These are phyloP conservation scores for Galbula dea DNA, from an alignment of 2,113 vertebrate species.

Conservation along the genomic window DNA sequence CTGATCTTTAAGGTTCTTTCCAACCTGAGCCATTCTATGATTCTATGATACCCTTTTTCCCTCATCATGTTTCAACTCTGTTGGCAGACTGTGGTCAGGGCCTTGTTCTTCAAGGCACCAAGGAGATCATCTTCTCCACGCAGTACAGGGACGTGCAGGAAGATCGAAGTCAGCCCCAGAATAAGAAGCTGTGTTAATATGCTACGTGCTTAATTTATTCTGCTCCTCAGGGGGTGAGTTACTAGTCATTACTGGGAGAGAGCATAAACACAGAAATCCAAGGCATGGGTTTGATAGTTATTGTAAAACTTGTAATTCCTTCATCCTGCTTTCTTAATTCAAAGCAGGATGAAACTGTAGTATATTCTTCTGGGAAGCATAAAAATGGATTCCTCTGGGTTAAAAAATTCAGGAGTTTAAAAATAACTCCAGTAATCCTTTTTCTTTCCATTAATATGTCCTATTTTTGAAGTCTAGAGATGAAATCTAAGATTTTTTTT, in stretches of 20 bases:
- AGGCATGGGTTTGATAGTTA: neutral
- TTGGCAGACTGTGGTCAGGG: neutral
- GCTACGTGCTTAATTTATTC: constrained; percentile 18
- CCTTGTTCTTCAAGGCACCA: neutral
- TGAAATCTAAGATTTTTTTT: neutral
- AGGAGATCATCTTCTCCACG: neutral
- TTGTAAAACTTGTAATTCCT: constrained; percentile 39
- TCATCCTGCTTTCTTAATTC: constrained; percentile 51
- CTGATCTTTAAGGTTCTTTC: too few relatives aligned
- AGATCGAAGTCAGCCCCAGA: neutral
- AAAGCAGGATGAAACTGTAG: constrained; percentile 26
- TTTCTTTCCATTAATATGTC: constrained; percentile 15
- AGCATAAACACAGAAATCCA: constrained; percentile 24
- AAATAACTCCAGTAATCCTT: constrained; percentile 52
- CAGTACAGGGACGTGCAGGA: neutral
- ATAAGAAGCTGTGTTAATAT: neutral
- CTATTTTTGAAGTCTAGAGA: constrained; percentile 23
- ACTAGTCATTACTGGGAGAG: neutral
- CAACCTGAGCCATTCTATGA: too few relatives aligned
- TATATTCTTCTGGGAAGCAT: constrained; percentile 30
- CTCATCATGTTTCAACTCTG: neutral
- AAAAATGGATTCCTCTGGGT: constrained; percentile 28
- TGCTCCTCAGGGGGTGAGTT: neutral
- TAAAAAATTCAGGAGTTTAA: constrained; percentile 36
- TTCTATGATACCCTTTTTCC: too few relatives aligned